Percentiles rank a stretch among this genome's conserved stretches.
Evolutionary conservation across 2,888 invertebrate genomes (phyloP).

Genomic region (Omphaloscelis lunosa): DNA sequence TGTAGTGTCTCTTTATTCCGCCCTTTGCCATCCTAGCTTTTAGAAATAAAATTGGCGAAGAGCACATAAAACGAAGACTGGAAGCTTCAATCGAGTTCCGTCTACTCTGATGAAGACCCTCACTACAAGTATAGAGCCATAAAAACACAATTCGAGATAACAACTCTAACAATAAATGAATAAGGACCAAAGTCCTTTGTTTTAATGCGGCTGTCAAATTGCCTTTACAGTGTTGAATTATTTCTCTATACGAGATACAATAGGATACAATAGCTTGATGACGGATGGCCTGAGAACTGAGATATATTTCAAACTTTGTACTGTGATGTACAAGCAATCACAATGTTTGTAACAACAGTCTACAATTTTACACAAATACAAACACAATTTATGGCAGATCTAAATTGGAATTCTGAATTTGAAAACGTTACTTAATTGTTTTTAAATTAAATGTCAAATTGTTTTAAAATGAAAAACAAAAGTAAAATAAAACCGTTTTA

Average conservation of each 20-base stretch:
- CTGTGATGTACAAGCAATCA: slow-evolving; percentile 36
- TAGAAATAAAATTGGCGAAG: slow-evolving; percentile 60
- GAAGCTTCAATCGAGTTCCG: slow-evolving; percentile 56
- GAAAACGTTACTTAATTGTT: slow-evolving; percentile 12
- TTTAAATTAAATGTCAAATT: slow-evolving; percentile 22
- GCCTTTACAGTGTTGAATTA: slow-evolving; percentile 66
- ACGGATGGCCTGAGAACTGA: slow-evolving; percentile 53
- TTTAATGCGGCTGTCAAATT: slow-evolving; percentile 58
- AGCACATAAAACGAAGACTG: slow-evolving; percentile 59
- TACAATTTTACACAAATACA: slow-evolving; percentile 29
- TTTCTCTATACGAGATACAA: slow-evolving; percentile 55
- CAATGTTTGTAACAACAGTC: slow-evolving; percentile 30
- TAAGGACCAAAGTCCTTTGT: slow-evolving; percentile 53
- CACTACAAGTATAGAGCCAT: slow-evolving; percentile 43
- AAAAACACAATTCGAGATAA: slow-evolving; percentile 47
- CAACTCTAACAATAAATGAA: slow-evolving; percentile 39
- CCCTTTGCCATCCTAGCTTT: slow-evolving; percentile 50
- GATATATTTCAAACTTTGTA: slow-evolving; percentile 56
- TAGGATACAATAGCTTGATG: slow-evolving; percentile 49
- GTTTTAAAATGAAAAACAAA: slow-evolving; percentile 15
- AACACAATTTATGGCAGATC: slow-evolving; percentile 23
- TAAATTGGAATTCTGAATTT: slow-evolving; percentile 33
- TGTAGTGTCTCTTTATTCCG: slow-evolving; percentile 48
- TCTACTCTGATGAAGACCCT: slow-evolving; percentile 52
- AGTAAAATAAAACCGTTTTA: slow-evolving; percentile 11